These are phyloP conservation scores for Palythoa grandis DNA, from an alignment of 92 coral and sea anemone genomes.

Conservation along the genomic window DNA sequence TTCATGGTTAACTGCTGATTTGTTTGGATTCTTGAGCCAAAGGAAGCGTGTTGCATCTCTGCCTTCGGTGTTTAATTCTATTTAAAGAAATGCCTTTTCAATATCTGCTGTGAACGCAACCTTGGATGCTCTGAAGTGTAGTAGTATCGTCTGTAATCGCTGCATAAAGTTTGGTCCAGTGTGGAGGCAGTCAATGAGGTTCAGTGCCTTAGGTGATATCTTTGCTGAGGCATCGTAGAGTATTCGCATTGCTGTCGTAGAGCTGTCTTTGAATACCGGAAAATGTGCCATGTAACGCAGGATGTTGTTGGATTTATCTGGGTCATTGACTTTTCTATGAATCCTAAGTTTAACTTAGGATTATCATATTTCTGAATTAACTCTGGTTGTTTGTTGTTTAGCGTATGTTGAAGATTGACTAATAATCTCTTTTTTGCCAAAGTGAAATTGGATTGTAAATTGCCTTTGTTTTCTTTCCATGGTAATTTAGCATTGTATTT, in stretches of 20 bases:
- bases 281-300: constrained; percentile 63
- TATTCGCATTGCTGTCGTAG: constrained; percentile 57
- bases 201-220: constrained; percentile 33
- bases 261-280: constrained; percentile 68
- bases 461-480: constrained; percentile 13
- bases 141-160: too few species aligned
- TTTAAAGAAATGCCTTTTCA: too few species aligned
- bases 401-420: neutral
- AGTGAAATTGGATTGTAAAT: constrained; percentile 1
- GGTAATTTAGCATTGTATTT: constrained; percentile 4
- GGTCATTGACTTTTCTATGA: constrained; percentile 56
- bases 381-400: constrained; percentile 16
- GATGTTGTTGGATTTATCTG: constrained; percentile 7
- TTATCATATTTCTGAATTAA: constrained; percentile 53
- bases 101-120: too few species aligned
- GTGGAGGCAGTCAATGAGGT: too few species aligned
- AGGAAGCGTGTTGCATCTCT: too few species aligned
- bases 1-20: too few species aligned
- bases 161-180: too few species aligned
- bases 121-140: too few species aligned
- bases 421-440: neutral
- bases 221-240: constrained; percentile 63
- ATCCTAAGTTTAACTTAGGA: constrained; percentile 55
- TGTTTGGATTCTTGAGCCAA: too few species aligned
- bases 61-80: too few species aligned